phyloP scores from a whole-genome alignment of 2,113 vertebrate genomes.

The mouse (Mus musculus) region GRCm39 chr10:110272001-110272500 shows the following conservation, averaged over 20 bases:
- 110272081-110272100: not conserved
- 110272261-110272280: not conserved
- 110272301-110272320: slow-evolving; percentile 8
- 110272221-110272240: not conserved
- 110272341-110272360: slow-evolving; percentile 21
- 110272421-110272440: not conserved
- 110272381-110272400: not conserved
- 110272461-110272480: slow-evolving; percentile 32
- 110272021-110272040: not conserved
- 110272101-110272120: slow-evolving; percentile 18
- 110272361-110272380: not conserved
- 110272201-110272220: not conserved
- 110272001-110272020: not conserved
- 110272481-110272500: slow-evolving; percentile 50
- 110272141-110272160: not conserved
- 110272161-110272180: slow-evolving; percentile 31
- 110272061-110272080: not conserved
- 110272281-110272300: slow-evolving; percentile 25
- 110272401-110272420: slow-evolving; percentile 52
- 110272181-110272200: not conserved
- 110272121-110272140: not conserved
- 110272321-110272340: not conserved
- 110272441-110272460: slow-evolving; percentile 23
- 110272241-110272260: not conserved
- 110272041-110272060: not conserved